Evolutionary conservation across 2,888 invertebrate species (phyloP), one percentile per base, ranked within the genome.

Genomic region (Eupithecia vulgata): DNA sequence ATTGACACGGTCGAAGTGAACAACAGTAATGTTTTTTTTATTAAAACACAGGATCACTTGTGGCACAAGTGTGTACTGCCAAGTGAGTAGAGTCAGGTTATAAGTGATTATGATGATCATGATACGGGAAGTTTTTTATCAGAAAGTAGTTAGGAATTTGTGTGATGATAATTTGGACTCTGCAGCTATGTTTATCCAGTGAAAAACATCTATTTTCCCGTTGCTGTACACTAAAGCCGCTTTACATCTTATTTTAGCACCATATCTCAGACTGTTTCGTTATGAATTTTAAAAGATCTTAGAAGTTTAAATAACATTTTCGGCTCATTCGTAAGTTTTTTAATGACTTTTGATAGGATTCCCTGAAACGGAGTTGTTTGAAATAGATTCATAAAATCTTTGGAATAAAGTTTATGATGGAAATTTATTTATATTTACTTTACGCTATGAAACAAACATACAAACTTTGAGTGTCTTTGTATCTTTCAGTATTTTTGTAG

Each of bases 321-420:
- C 75, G 17, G 73, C 67, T 65, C 70, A 73, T 69, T 76, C 37
- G 45, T 68, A 74, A 77, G 59, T 72, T 74, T 79, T 72, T 69
- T 74, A 76, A 71, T 67, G 71, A 67, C 75, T 80, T 76, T 75
- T 77, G 72, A 78, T 77, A 76, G 76, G 76, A 76, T 76, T 78
- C 76, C 73, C 72, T 70, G 48, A 71, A 75, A 73, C 74, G 66
- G 66, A 80, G 62, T 77, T 66, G 70, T 68, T 66, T 68, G 52
- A 75, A 76, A 78, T 79, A 75, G 75, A 78, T 76, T 73, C 73
- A 70, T 76, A 72, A 77, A 76, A 72, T 76, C 48, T 70, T 73
- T 17, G 2, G 30, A 59, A 57, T 45, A 42, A 67, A 15, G 67
- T 61, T 59, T 42, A 21, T n/a, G 25, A 25, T 25, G 37, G 40